Evolutionary conservation across 2,113 vertebrate species (phyloP).

Genomic region (Baryphthengus martii): DNA sequence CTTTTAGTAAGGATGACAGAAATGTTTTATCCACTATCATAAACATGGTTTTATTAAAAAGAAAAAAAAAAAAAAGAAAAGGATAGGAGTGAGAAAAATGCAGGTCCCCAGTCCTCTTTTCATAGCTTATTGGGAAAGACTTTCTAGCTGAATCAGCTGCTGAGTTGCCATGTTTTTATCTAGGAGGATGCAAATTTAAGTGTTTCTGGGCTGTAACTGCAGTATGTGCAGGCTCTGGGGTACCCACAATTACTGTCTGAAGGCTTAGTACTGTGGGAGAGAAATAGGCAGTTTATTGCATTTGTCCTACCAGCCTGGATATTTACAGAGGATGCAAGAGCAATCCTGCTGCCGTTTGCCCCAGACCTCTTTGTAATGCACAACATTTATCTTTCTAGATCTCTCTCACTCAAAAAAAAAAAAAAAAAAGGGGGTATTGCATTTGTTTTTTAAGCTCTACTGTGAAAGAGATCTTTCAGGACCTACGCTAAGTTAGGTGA

Average conservation of each 20-base stretch:
- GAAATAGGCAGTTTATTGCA: not conserved
- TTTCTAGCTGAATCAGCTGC: conserved; percentile 66
- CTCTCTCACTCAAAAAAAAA: not conserved
- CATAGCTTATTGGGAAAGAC: conserved; percentile 42
- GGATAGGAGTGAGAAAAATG: conserved; percentile 14
- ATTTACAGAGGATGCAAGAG: not conserved
- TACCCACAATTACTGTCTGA: not conserved
- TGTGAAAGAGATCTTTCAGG: not conserved
- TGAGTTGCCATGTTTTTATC: conserved; percentile 29
- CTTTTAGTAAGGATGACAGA: conserved; percentile 53
- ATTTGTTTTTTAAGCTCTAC: not conserved
- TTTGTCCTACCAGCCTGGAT: not conserved
- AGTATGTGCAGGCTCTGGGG: not conserved
- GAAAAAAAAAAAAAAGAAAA: not conserved
- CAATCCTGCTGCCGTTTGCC: not conserved
- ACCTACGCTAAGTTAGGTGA: not conserved
- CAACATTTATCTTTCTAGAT: not conserved
- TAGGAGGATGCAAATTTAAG: conserved; percentile 15
- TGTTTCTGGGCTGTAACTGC: not conserved
- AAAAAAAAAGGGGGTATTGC: not conserved
- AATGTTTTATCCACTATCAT: conserved; percentile 56
- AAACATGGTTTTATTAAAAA: conserved; percentile 56
- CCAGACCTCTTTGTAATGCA: not conserved
- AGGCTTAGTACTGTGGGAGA: not conserved
- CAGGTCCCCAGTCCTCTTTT: conserved; percentile 9